A percentile compares a stretch with the other conserved stretches of the same genome.
These are phyloP conservation scores for Micoletzkya japonica DNA, from an alignment of 2,888 invertebrate genomes.

Conservation along the genomic window DNA sequence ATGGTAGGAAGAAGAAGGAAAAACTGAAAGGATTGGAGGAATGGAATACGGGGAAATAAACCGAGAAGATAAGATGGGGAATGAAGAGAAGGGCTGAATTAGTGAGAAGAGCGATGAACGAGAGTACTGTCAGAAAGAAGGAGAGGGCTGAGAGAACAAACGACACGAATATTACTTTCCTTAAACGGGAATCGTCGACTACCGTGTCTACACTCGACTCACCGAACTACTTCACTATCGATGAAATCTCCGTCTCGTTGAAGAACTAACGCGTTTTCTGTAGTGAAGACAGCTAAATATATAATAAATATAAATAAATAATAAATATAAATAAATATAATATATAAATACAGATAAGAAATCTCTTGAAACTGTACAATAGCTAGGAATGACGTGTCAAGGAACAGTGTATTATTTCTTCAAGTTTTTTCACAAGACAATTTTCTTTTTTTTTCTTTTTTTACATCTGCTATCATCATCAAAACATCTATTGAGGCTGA, in stretches of 20 bases:
- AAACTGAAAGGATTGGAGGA: neutral
- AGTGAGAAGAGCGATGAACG: neutral
- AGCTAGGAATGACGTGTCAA: too few species aligned
- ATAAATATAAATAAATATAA: too few species aligned
- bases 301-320: too few species aligned
- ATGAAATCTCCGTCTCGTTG: slow-evolving; percentile 2
- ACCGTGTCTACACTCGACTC: neutral
- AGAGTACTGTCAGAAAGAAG: slow-evolving; percentile 2
- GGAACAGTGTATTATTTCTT: too few species aligned
- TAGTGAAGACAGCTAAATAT: neutral
- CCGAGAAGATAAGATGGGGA: slow-evolving; percentile 8
- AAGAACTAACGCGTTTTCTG: slow-evolving; percentile 1
- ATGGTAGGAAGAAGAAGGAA: too few species aligned
- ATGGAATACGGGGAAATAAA: neutral
- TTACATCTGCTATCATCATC: too few species aligned
- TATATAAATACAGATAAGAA: too few species aligned
- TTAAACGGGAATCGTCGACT: too few species aligned
- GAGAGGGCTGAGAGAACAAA: slow-evolving; percentile 1
- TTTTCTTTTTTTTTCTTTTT: too few species aligned
- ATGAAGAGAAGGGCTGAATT: neutral
- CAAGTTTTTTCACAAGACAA: too few species aligned
- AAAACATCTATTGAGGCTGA: too few species aligned
- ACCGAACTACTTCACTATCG: slow-evolving; percentile 1
- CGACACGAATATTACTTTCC: neutral
- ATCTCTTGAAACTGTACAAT: too few species aligned